Evolutionary conservation across 2,888 invertebrate genomes (phyloP).

Genomic region (Sisyra terminalis): DNA sequence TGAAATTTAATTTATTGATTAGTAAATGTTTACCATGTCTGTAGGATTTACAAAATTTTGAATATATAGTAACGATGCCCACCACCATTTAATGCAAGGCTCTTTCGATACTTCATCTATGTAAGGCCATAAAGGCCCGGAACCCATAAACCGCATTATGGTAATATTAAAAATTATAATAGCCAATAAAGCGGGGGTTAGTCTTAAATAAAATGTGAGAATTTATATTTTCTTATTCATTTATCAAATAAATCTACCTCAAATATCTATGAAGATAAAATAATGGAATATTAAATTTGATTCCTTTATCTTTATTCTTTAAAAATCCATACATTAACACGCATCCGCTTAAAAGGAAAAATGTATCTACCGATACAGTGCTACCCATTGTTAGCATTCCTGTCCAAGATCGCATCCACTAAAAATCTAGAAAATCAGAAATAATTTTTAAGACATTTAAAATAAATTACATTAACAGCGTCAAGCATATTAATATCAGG

Average conservation of each 20-base stretch:
- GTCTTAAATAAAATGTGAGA: conserved; percentile 15
- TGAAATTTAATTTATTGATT: neutral
- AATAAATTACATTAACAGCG: too few relatives aligned
- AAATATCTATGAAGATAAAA: conserved; percentile 28
- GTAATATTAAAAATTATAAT: conserved; percentile 28
- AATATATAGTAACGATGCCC: neutral
- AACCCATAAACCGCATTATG: conserved; percentile 27
- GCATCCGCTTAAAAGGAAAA: conserved; percentile 43
- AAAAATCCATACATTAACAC: conserved; percentile 30
- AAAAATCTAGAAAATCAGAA: too few relatives aligned
- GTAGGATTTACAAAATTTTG: neutral
- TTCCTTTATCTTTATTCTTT: conserved; percentile 18
- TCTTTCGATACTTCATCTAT: neutral
- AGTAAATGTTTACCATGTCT: neutral
- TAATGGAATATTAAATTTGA: conserved; percentile 20
- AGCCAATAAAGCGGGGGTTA: conserved; percentile 29
- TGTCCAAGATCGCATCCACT: too few relatives aligned
- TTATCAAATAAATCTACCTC: conserved; percentile 23
- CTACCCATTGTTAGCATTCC: conserved; percentile 22
- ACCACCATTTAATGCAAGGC: neutral
- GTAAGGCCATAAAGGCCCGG: conserved; percentile 31
- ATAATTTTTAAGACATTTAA: too few relatives aligned
- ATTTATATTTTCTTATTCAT: neutral
- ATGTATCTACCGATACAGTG: conserved; percentile 41
- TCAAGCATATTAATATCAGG: too few relatives aligned